Conservation (phyloP, 2,888 invertebrate genomes). For the Alcis repandata region DNA sequence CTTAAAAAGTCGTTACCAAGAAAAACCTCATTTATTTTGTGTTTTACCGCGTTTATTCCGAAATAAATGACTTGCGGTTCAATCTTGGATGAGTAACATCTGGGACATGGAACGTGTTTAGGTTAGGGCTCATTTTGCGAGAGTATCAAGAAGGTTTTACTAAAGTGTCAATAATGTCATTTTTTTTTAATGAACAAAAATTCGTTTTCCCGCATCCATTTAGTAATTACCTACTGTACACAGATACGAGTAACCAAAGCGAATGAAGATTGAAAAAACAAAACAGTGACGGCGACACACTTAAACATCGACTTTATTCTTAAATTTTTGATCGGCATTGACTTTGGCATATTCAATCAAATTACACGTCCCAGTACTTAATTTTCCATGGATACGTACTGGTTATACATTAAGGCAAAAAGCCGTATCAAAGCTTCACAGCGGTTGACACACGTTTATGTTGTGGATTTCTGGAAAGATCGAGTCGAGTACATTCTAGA, state of each 20-base stretch:
- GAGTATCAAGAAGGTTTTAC: no score
- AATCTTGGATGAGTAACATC: slow-evolving; percentile 23
- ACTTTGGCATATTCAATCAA: no score
- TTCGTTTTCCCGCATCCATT: no score
- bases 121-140: no score
- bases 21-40: slow-evolving; percentile 53
- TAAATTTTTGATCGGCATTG: no score
- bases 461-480: slow-evolving; percentile 29
- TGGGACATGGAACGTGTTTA: not conserved
- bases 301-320: no score
- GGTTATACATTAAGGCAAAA: slow-evolving; percentile 55
- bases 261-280: not conserved
- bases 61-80: slow-evolving; percentile 60
- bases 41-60: slow-evolving; percentile 56
- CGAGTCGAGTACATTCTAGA: slow-evolving; percentile 34
- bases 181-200: no score
- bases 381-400: not conserved
- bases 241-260: no score
- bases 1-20: slow-evolving; percentile 37
- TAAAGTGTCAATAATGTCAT: no score
- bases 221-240: no score
- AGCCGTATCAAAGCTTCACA: slow-evolving; percentile 55
- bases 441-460: slow-evolving; percentile 58
- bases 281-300: no score
- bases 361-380: not conserved